Base-by-base conservation (phyloP, 2,888 invertebrate genomes). In the Drosophila borborema region DNA sequence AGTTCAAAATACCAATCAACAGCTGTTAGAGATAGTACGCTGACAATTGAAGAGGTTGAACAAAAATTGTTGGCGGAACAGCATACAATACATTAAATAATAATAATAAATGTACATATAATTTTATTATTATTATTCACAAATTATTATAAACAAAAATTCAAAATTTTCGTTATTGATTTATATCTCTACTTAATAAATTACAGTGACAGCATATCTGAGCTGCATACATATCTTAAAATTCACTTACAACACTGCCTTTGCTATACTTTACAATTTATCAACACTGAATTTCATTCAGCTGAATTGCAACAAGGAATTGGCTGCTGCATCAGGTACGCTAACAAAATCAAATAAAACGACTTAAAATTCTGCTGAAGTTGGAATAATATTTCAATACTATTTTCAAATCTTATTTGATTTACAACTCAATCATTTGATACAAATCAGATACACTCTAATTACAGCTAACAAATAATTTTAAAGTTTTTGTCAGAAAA, bases 1-100 rank as follows among this genome's bases (percentile, higher is more conserved):
- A 53, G 40, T 23, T 9, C 40, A 41, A 70, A 54, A 45, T 31
- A 61, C 43, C 18, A n/a, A 48, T 31, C 18, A 9, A 45, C 77
- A 74, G 58, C 74, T 75, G 77, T 46, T 61, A 28, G 1, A 31
- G 8, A 1, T 4, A 12, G 61, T 74, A 74, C 64, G 74, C 58
- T 64, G 74, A 18, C 43, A 58, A 45, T 12, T 2, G 7, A 45
- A 7, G 10, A 36, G 10, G 5, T 31, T n/a, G 31, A 2, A n/a
- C 2, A 18, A 16, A 23, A 4, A 8, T n/a, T 0, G 12, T n/a
- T 4, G 3, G 41, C 41, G 8, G 8, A 1, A 41, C 8, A 8
- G 3, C 8, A 16, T 16, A 6, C 7, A 40, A 40, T 16, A 16
- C 8, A 40, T 40, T 40, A 9, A 9, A 34, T 34, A 34, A 8